A percentile compares a stretch with the other conserved stretches of the same genome.
Evolutionary conservation across 2,888 invertebrate species (phyloP).

Genomic region (Xanthostigma xanthostigma): DNA sequence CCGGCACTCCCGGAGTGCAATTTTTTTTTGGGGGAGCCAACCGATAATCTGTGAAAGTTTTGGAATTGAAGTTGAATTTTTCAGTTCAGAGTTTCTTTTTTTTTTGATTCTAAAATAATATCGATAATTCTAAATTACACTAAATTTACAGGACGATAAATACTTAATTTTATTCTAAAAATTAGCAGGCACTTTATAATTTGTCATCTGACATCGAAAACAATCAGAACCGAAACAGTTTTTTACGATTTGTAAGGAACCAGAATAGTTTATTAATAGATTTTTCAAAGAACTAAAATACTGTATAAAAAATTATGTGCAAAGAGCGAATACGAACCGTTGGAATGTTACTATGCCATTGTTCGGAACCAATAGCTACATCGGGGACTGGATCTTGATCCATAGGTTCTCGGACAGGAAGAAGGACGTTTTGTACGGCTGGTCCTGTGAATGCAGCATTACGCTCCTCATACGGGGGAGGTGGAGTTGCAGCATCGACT

Average conservation of each 20-base stretch:
- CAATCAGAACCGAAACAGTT: background rate
- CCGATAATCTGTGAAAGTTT: too few relatives aligned
- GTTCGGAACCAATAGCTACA: conserved; percentile 37
- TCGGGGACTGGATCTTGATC: conserved; percentile 26
- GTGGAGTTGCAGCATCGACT: conserved; percentile 22
- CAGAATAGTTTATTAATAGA: background rate
- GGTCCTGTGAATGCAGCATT: too few relatives aligned
- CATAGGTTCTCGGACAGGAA: too few relatives aligned
- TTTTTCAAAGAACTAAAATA: background rate
- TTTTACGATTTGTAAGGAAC: background rate
- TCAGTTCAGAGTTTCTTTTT: too few relatives aligned
- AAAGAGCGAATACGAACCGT: conserved; percentile 25
- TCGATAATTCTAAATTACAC: too few relatives aligned
- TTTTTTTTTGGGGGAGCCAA: too few relatives aligned
- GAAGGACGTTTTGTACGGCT: too few relatives aligned
- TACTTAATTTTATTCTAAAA: background rate
- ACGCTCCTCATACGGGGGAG: too few relatives aligned
- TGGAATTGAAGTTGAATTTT: too few relatives aligned
- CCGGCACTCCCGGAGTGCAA: too few relatives aligned
- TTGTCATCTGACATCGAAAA: background rate
- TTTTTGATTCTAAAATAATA: too few relatives aligned
- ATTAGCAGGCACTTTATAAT: background rate
- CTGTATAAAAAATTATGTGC: background rate
- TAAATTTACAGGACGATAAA: too few relatives aligned
- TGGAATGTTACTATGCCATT: conserved; percentile 48